Evolutionary conservation across 2,888 invertebrate species (phyloP).

Genomic region (Endomychus coccineus): DNA sequence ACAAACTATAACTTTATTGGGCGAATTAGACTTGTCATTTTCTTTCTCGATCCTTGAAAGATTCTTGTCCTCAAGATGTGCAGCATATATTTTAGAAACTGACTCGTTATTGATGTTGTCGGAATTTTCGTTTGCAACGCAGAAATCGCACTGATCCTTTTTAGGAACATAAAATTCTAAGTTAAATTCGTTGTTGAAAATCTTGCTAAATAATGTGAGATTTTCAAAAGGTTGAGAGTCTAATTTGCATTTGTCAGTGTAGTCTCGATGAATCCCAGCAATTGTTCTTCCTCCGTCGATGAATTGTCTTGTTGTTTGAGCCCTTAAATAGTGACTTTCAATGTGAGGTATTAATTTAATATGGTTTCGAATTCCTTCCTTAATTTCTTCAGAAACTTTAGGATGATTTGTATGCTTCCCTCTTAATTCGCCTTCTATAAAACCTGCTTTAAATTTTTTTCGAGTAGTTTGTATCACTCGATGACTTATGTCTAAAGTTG

Average conservation of each 20-base stretch:
- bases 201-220: constrained; percentile 13
- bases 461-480: constrained; percentile 3
- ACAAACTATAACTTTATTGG: constrained; percentile 15
- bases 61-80: constrained; percentile 8
- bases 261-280: constrained; percentile 23
- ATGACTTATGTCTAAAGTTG: constrained; percentile 1
- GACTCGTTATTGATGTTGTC: constrained; percentile 7
- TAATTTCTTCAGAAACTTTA: constrained; percentile 15
- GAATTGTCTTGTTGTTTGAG: constrained; percentile 20
- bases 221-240: constrained; percentile 16
- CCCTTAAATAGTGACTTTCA: constrained; percentile 24
- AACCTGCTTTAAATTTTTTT: background rate
- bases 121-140: constrained; percentile 13
- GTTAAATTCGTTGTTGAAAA: constrained; percentile 22
- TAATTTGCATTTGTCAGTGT: constrained; percentile 17
- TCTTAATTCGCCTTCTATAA: constrained; percentile 10
- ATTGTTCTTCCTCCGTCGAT: constrained; percentile 26
- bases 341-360: constrained; percentile 26
- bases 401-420: constrained; percentile 16
- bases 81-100: too few relatives aligned
- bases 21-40: constrained; percentile 11
- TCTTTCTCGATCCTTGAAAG: constrained; percentile 12
- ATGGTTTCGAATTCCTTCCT: constrained; percentile 20
- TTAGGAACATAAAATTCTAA: constrained; percentile 20
- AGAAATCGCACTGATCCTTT: constrained; percentile 20